Evolutionary conservation across 1,140 invertebrate genomes (phyloP), one percentile per base, ranked within the genome.

Genomic region (Aphis craccivora): DNA sequence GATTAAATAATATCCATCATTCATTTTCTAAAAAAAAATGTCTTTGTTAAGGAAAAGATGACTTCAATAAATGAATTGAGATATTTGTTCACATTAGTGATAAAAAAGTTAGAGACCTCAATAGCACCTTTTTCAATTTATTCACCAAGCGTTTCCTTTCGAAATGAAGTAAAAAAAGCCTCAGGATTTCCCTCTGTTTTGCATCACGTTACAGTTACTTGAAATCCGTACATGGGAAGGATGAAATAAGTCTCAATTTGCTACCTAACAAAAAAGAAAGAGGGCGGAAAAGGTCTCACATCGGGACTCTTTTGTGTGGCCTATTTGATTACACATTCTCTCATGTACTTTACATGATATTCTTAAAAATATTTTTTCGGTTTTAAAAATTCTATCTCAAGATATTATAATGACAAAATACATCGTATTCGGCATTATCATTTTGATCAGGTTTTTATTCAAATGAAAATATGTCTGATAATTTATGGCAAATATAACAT

Each of bases 61-160:
- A 55, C 35, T 55, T 9, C n/a, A 4, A 25, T 35, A 89, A 55
- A 76, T 67, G n/a, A 45, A 67, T 76, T 76, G 90, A 91, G 43
- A 91, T 91, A 51, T 91, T 76, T 91, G 60, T 81, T 91, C 40
- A 81, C n/a, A 67, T 91, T 45, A 91, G 55, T 76, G 2, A 91
- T 9, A 76, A 91, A 67, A 76, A 76, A 76, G 89, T 90, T 67
- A 60, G 35, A 67, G 89, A 23, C 53, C 53, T n/a, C 53, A 30
- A 40, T 91, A 45, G 67, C 67, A 92, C 91, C 67, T 81, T 92
- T 92, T 81, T 92, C 45, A 83, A 92, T 92, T 81, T 92, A 92
- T 92, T 92, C 91, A 92, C 67, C 43, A 37, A 92, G 91, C 91
- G 45, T 83, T 92, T 91, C 22, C 23, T 23, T 55, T 37, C 11